phyloP scores from a whole-genome alignment of 2,113 vertebrate species.

The Charadrius vociferus region DNA sequence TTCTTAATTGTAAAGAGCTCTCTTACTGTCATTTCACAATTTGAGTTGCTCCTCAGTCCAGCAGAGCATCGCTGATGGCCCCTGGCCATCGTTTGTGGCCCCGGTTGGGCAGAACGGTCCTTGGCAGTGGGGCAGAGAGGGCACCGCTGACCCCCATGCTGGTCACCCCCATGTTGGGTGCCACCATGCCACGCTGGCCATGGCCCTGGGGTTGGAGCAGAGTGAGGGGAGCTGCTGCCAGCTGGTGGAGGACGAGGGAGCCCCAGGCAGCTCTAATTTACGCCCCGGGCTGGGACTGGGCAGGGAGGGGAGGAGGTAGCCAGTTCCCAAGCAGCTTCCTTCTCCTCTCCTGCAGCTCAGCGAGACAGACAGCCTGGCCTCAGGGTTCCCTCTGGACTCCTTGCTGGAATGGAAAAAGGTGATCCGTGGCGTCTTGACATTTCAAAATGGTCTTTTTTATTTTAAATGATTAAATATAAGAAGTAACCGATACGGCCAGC shows the following conservation, averaged over 20 bases:
- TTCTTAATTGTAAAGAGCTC: background rate
- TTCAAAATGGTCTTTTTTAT: background rate
- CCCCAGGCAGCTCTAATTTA: background rate
- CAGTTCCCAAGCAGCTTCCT: background rate
- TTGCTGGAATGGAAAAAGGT: background rate
- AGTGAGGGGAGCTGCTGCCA: rapidly evolving
- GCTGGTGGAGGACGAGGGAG: background rate
- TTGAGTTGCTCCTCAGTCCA: rapidly evolving
- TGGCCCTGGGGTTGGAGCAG: background rate
- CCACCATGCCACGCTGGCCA: rapidly evolving
- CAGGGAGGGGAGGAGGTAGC: background rate
- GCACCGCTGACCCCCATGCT: rapidly evolving
- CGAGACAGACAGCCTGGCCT: background rate
- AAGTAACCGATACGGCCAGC: background rate
- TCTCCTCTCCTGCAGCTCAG: background rate
- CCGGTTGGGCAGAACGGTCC: background rate
- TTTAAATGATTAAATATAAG: background rate
- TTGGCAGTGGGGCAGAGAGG: background rate
- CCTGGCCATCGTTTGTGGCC: background rate
- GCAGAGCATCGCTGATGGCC: background rate
- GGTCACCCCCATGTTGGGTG: rapidly evolving
- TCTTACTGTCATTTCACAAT: background rate
- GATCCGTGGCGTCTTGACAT: background rate
- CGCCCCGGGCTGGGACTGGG: background rate
- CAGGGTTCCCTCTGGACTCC: background rate